Evolutionary conservation across 2,888 invertebrate genomes (phyloP).

Genomic region (Apamea sordens): DNA sequence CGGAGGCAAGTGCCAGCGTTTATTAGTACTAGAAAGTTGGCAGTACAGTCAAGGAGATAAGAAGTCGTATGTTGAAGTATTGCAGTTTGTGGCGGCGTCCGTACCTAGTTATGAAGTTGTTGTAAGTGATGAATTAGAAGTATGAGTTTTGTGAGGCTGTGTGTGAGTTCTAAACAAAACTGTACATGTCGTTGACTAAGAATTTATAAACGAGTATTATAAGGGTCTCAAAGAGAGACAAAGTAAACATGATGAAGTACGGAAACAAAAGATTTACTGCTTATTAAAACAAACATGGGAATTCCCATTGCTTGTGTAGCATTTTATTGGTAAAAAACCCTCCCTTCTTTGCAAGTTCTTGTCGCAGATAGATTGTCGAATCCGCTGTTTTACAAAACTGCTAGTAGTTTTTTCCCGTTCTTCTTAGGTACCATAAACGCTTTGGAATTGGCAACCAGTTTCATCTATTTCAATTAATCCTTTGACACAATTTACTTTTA

Average conservation of each 20-base stretch:
- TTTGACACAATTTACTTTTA: background rate
- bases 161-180: background rate
- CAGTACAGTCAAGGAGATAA: conserved; percentile 51
- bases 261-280: background rate
- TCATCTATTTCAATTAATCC: background rate
- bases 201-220: background rate
- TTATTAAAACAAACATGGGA: background rate
- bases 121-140: background rate
- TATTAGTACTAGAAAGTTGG: conserved; percentile 51
- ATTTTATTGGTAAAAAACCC: background rate
- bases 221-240: background rate
- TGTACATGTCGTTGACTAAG: background rate
- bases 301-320: background rate
- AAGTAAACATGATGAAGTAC: background rate
- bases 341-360: background rate
- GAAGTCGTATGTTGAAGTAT: conserved; percentile 32
- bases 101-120: background rate
- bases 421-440: background rate
- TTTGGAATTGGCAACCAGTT: background rate
- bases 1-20: conserved; percentile 34
- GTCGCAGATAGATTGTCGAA: no score
- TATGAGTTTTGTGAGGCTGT: background rate
- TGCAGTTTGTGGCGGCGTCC: conserved; percentile 18
- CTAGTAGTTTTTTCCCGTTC: background rate
- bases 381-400: no score